Conservation (phyloP, 1,140 invertebrate genomes). For the Atta cephalotes region DNA sequence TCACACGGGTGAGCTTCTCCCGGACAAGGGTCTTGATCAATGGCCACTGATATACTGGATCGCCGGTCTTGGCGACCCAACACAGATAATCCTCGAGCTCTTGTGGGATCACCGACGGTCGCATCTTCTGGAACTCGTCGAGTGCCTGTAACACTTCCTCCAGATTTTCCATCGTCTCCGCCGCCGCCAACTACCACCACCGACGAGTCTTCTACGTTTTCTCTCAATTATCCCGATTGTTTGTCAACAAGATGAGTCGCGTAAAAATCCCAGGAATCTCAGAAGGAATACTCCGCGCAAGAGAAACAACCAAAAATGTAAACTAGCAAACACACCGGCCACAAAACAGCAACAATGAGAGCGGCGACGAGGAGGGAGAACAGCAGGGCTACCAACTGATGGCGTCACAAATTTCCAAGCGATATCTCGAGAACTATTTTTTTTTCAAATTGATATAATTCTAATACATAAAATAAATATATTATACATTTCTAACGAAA, state of each 20-base stretch:
- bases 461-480: no score
- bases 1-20: constrained; percentile 94
- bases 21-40: constrained; percentile 95
- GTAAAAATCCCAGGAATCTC: constrained; percentile 31
- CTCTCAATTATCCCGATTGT: constrained; percentile 41
- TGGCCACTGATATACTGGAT: constrained; percentile 97
- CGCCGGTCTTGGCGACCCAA: constrained; percentile 97
- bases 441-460: no score
- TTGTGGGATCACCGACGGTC: constrained; percentile 93
- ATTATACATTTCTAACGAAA: no score
- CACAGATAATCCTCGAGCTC: constrained; percentile 96
- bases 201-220: constrained; percentile 25
- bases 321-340: constrained; percentile 75
- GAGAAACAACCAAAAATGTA: constrained; percentile 64
- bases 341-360: constrained; percentile 75
- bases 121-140: constrained; percentile 94
- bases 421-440: not conserved
- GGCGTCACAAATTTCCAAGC: not conserved
- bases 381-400: constrained; percentile 43
- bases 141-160: constrained; percentile 93
- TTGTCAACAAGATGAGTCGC: constrained; percentile 10
- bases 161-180: constrained; percentile 91
- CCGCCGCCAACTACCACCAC: constrained; percentile 60
- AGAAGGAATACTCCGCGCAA: constrained; percentile 34
- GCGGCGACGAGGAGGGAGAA: constrained; percentile 52